A percentile compares a stretch with the other conserved stretches of the same genome.
These are phyloP conservation scores for Pecten maximus DNA, from an alignment of 2,888 invertebrate species.

Conservation along the genomic window DNA sequence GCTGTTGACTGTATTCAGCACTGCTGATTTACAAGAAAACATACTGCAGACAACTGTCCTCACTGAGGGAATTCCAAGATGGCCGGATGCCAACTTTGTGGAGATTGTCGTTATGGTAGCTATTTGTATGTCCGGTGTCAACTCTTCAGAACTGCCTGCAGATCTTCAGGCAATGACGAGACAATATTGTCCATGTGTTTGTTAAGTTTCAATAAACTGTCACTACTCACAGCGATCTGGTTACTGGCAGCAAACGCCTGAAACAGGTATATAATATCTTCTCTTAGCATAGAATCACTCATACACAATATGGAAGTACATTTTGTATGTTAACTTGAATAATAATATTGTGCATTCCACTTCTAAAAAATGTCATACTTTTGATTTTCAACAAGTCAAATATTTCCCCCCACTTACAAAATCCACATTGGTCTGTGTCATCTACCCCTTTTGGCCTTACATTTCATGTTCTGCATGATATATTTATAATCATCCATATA, in stretches of 20 bases:
- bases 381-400: too few relatives aligned
- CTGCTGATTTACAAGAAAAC: neutral
- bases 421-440: too few relatives aligned
- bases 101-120: neutral
- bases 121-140: constrained; percentile 59
- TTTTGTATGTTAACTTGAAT: too few relatives aligned
- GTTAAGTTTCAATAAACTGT: constrained; percentile 84
- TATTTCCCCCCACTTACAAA: too few relatives aligned
- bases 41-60: neutral
- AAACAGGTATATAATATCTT: constrained; percentile 49
- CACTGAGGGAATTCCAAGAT: neutral
- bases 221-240: constrained; percentile 86
- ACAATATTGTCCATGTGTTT: constrained; percentile 91
- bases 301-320: too few relatives aligned
- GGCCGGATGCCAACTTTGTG: neutral
- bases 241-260: constrained; percentile 80
- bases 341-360: too few relatives aligned
- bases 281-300: neutral
- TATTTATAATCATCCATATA: too few relatives aligned
- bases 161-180: constrained; percentile 92
- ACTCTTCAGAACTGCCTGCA: constrained; percentile 88
- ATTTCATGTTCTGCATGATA: too few relatives aligned
- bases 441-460: too few relatives aligned
- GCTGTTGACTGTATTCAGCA: neutral
- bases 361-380: too few relatives aligned